Evolutionary conservation across 2,113 vertebrate genomes (phyloP), one percentile per base, ranked within the genome.

Genomic region (Pimephales promelas): DNA sequence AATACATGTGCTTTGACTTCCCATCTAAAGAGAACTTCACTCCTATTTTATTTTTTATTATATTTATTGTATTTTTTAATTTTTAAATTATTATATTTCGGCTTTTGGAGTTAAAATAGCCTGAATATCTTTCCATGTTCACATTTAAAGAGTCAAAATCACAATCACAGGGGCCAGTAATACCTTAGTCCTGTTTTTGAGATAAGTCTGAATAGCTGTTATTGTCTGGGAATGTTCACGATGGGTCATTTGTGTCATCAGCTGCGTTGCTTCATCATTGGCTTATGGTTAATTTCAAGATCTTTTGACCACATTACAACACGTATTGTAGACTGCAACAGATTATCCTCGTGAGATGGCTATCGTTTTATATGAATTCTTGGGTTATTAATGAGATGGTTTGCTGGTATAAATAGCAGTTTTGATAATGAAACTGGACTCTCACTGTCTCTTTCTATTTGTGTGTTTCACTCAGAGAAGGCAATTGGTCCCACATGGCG

Each of bases 391-490:
- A 8, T 14, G 54, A 79, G n/a, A 16, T 72, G 74, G 54, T 40
- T 40, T 1, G 11, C 40, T 9, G 5, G 28, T 49, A 52, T 68
- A 64, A 31, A 57, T 72, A 61, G 71, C 16, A 2, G 20, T 83
- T 68, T 74, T 28, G 24, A 34, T 59, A 40, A 59, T 57, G 52
- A 20, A 49, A 81, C 83, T 72, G 76, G 83, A 64, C 71, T 74
- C 31, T 77, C 31, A 40, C 81, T 49, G 31, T 59, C 31, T 79
- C 57, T 66, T 11, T 68, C 22, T 18, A 18, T 36, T 28, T 85
- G 47, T 54, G 31, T 56, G 24, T 49, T 64, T 76, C 43, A 34
- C 24, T 76, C 54, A 14, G 28, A 72, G 47, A 49, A 57, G 68
- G 26, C 57, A 72, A 72, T 70, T 71, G 31, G 31, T 54, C 49